Percentiles rank a stretch among this genome's conserved stretches.
Evolutionary conservation across 2,888 invertebrate species (phyloP).

Genomic region (Spatulosminthurus flaviceps): DNA sequence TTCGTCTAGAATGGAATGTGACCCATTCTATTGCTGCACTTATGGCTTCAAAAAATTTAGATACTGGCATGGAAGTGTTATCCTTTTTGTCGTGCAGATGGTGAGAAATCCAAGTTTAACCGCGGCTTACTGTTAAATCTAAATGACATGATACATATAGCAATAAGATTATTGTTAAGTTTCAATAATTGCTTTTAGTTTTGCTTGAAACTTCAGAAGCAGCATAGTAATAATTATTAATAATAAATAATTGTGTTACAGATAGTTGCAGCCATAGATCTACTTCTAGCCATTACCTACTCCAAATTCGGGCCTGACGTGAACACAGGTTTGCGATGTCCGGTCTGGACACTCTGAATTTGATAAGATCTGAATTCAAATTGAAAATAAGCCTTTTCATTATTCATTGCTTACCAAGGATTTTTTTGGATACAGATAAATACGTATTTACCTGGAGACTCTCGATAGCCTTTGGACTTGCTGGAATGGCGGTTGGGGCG

Average conservation of each 20-base stretch:
- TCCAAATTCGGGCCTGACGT: neutral
- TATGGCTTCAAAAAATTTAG: neutral
- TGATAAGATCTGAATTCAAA: no score
- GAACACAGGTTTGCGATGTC: no score
- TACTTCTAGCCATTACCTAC: neutral
- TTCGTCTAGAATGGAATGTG: neutral
- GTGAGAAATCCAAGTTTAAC: neutral
- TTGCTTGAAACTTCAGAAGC: no score
- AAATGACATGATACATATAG: no score
- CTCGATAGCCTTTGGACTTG: neutral
- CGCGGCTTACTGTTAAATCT: no score
- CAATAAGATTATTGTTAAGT: no score
- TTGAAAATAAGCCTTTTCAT: no score
- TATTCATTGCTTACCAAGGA: no score
- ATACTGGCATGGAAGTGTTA: constrained; percentile 3
- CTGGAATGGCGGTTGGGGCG: neutral
- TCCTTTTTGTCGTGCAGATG: neutral
- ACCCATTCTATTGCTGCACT: constrained; percentile 1
- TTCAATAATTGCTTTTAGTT: no score
- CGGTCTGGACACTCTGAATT: no score
- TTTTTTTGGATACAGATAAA: neutral
- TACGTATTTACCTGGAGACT: neutral
- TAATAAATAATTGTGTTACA: neutral
- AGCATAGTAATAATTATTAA: no score
- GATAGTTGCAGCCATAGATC: neutral